Conservation (phyloP, 2,797 vertebrate species). For the Xiphorhynchus erythropygius region DNA sequence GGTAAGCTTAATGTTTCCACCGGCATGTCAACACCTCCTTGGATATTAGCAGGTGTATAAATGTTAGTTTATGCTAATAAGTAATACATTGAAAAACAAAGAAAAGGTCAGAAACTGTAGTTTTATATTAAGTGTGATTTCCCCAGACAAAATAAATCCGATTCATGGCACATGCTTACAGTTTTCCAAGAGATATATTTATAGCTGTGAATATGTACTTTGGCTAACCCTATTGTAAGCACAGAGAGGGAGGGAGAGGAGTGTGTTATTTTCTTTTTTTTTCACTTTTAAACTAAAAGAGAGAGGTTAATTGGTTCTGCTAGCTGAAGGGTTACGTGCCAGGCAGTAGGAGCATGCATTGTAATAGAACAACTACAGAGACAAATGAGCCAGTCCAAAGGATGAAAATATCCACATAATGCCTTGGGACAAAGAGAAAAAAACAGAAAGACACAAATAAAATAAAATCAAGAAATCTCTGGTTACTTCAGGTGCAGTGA, state of each 20-base stretch:
- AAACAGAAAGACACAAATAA: background rate
- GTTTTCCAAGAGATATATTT: slow-evolving; percentile 57
- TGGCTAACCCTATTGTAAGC: slow-evolving; percentile 46
- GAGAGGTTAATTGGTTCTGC: slow-evolving; percentile 68
- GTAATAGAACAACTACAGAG: slow-evolving; percentile 42
- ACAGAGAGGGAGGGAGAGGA: background rate
- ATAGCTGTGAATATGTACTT: slow-evolving; percentile 58
- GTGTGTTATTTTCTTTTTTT: background rate
- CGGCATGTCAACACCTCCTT: background rate
- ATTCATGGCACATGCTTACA: background rate
- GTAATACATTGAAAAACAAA: slow-evolving; percentile 32
- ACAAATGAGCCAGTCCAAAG: slow-evolving; percentile 26
- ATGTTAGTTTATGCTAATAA: slow-evolving; percentile 62
- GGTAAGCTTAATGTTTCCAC: background rate
- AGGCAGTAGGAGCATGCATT: background rate
- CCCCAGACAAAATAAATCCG: slow-evolving; percentile 24
- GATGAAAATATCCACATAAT: slow-evolving; percentile 38
- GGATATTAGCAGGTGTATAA: background rate
- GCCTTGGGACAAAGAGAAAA: background rate
- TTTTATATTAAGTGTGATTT: slow-evolving; percentile 50
- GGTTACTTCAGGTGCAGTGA: background rate
- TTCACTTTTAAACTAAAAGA: slow-evolving; percentile 44
- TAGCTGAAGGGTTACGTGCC: slow-evolving; percentile 42
- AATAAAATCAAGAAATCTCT: background rate
- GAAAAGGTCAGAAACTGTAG: slow-evolving; percentile 50